Percentiles rank a stretch among this genome's conserved stretches.
phyloP scores from a whole-genome alignment of 2,797 vertebrate genomes.

The Cheirogaleus major region DNA sequence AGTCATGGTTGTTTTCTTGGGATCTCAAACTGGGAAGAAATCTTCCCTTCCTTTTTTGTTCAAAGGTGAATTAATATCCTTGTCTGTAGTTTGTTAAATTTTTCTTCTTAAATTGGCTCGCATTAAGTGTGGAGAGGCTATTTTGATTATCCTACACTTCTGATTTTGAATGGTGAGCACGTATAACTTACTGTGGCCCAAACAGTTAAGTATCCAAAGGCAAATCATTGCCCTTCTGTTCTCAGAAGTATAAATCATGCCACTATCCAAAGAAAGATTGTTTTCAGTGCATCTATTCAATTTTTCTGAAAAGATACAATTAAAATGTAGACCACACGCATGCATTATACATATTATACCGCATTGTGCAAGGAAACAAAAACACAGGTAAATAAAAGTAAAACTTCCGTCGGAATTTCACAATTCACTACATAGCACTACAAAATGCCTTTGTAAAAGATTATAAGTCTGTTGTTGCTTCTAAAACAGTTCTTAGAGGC shows the following conservation, averaged over 20 bases:
- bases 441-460: conserved; percentile 73
- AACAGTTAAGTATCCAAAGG: background rate
- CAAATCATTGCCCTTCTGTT: background rate
- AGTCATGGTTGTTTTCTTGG: background rate
- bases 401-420: background rate
- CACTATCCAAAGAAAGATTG: background rate
- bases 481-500: conserved; percentile 74
- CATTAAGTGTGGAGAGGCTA: background rate
- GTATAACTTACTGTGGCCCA: background rate
- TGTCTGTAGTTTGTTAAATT: background rate
- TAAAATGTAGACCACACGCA: background rate
- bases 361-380: conserved; percentile 8
- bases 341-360: background rate
- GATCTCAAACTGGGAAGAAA: background rate
- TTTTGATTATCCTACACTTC: background rate
- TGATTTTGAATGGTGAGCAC: background rate
- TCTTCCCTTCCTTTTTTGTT: background rate
- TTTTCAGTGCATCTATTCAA: background rate
- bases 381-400: conserved; percentile 54
- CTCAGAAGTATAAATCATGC: background rate
- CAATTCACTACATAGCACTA: conserved; percentile 54
- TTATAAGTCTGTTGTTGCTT: conserved; percentile 77
- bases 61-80: background rate
- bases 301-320: conserved; percentile 50
- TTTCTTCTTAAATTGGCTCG: background rate